phyloP scores from a whole-genome alignment of 2,113 vertebrate genomes.

The Geothlypis trichas region DNA sequence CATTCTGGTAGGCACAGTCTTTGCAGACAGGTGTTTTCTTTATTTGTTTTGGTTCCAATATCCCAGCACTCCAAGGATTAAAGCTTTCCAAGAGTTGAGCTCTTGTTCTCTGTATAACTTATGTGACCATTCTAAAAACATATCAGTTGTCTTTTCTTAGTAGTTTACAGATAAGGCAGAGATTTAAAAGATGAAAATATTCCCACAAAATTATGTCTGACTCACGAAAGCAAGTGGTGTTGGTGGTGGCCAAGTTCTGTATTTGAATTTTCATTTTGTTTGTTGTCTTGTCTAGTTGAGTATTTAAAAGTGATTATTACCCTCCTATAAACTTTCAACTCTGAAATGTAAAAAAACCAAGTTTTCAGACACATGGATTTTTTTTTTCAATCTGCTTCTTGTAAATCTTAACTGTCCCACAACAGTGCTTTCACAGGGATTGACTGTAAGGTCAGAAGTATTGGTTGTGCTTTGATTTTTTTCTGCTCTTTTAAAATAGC shows the following conservation, averaged over 20 bases:
- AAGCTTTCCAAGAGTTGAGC: neutral
- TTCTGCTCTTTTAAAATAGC: neutral
- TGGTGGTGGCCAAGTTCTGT: neutral
- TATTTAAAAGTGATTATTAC: neutral
- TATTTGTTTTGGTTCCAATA: neutral
- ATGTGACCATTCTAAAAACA: neutral
- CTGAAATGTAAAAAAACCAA: neutral
- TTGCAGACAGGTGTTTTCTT: neutral
- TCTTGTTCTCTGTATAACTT: neutral
- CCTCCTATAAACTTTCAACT: neutral
- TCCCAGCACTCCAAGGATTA: neutral
- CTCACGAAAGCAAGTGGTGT: neutral
- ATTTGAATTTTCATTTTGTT: neutral
- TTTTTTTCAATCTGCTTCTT: neutral
- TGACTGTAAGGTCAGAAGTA: neutral
- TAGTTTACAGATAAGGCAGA: neutral
- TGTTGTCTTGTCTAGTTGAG: neutral
- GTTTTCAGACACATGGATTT: neutral
- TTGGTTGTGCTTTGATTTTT: neutral
- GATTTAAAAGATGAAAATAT: neutral
- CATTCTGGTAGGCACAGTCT: neutral
- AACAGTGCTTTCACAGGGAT: neutral
- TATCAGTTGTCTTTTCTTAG: neutral
- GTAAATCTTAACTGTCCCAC: neutral
- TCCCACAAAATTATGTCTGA: neutral